These are phyloP conservation scores for Hylaeus volcanicus DNA, from an alignment of 1,140 invertebrate species.

Conservation along the genomic window DNA sequence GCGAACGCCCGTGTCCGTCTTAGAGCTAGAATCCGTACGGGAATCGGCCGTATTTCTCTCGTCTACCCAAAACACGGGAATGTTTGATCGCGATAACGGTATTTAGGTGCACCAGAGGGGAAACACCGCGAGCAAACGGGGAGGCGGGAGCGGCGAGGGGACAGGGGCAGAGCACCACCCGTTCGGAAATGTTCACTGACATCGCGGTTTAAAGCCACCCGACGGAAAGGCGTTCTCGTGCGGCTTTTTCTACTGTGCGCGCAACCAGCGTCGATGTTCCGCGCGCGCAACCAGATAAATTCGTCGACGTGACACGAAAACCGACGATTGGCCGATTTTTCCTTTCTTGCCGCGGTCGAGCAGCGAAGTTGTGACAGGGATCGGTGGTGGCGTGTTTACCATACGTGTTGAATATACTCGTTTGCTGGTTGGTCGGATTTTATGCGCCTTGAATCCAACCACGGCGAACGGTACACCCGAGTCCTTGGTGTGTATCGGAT, in stretches of 20 bases:
- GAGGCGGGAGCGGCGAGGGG: not conserved
- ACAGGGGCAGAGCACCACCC: conserved; percentile 49
- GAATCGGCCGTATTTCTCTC: not conserved
- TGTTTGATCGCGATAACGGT: conserved; percentile 34
- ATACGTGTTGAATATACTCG: conserved; percentile 37
- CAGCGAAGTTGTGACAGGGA: conserved; percentile 4
- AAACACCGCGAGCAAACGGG: conserved; percentile 31
- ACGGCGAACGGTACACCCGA: not conserved
- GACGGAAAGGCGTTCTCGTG: conserved; percentile 55
- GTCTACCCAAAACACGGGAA: not conserved
- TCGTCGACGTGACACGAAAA: conserved; percentile 15
- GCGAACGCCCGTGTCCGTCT: conserved; percentile 57
- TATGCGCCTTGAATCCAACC: conserved; percentile 23
- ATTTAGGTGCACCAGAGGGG: conserved; percentile 26
- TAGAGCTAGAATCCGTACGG: conserved; percentile 21
- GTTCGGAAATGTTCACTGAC: conserved; percentile 61
- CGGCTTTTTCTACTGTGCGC: conserved; percentile 60
- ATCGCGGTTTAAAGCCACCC: conserved; percentile 61
- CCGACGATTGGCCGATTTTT: not conserved
- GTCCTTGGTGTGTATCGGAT: not conserved
- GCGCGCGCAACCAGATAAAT: not conserved
- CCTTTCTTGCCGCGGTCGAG: not conserved
- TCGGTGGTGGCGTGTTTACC: conserved; percentile 45
- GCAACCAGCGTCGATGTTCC: conserved; percentile 60
- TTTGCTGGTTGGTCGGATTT: not conserved